A percentile compares a stretch with the other conserved stretches of the same genome.
phyloP scores from a whole-genome alignment of 2,797 vertebrate genomes.

The Phalanger gymnotis region DNA sequence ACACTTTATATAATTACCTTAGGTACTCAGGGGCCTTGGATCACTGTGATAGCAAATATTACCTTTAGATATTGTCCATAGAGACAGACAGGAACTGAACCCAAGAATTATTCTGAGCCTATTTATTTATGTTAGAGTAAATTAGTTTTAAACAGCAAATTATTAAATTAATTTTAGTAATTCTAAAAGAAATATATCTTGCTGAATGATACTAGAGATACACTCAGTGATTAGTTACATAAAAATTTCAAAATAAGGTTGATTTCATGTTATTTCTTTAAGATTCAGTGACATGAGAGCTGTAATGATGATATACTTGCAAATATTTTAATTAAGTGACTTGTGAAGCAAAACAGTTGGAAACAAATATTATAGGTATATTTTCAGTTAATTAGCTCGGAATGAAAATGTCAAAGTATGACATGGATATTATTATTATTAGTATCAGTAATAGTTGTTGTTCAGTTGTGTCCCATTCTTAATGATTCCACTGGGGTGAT shows the following conservation, averaged over 20 bases:
- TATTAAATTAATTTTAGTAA: not conserved
- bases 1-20: not conserved
- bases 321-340: slow-evolving; percentile 42
- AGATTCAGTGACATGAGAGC: slow-evolving; percentile 50
- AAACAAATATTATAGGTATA: slow-evolving; percentile 9
- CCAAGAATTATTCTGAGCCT: not conserved
- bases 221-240: slow-evolving; percentile 24
- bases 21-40: not conserved
- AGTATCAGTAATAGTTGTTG: not conserved
- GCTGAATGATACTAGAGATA: not conserved
- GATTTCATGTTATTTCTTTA: slow-evolving; percentile 53
- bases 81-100: not conserved
- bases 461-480: not conserved
- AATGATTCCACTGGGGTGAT: not conserved
- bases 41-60: not conserved
- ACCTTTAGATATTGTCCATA: not conserved
- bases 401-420: not conserved
- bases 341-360: not conserved
- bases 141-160: not conserved
- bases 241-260: slow-evolving; percentile 28
- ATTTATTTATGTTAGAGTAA: not conserved
- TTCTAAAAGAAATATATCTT: slow-evolving; percentile 32
- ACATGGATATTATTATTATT: not conserved
- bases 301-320: not conserved
- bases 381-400: not conserved